A percentile compares a stretch with the other conserved stretches of the same genome.
Evolutionary conservation across 2,888 invertebrate genomes (phyloP).

Genomic region (Platycnemis pennipes): DNA sequence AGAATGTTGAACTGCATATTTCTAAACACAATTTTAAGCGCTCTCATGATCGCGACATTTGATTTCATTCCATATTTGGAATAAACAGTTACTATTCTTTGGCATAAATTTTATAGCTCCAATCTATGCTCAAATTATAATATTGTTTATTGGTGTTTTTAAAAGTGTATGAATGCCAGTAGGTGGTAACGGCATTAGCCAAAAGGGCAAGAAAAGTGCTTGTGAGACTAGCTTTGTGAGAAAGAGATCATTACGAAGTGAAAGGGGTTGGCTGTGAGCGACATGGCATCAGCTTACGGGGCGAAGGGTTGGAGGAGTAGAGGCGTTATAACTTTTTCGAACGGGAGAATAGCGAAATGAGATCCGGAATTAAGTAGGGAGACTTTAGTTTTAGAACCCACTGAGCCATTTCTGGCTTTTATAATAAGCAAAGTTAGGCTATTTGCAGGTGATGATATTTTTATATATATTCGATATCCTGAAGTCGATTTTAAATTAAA

Average conservation of each 20-base stretch:
- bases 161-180: no score
- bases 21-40: no score
- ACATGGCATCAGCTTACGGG: background rate
- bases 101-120: no score
- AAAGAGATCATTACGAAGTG: background rate
- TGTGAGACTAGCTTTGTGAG: background rate
- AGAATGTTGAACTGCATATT: no score
- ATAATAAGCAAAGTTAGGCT: background rate
- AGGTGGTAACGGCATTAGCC: background rate
- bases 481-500: no score
- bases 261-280: background rate
- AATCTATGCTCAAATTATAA: no score
- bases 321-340: background rate
- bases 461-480: no score
- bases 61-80: no score
- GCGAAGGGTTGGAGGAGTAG: background rate
- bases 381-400: background rate
- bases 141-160: no score
- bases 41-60: no score
- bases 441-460: background rate
- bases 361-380: background rate
- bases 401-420: background rate
- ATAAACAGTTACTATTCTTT: no score
- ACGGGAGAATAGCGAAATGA: background rate
- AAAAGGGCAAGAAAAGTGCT: background rate